Evolutionary conservation across 2,113 vertebrate genomes (phyloP), one percentile per base, ranked within the genome.

Genomic region (Spea multiplicata): DNA sequence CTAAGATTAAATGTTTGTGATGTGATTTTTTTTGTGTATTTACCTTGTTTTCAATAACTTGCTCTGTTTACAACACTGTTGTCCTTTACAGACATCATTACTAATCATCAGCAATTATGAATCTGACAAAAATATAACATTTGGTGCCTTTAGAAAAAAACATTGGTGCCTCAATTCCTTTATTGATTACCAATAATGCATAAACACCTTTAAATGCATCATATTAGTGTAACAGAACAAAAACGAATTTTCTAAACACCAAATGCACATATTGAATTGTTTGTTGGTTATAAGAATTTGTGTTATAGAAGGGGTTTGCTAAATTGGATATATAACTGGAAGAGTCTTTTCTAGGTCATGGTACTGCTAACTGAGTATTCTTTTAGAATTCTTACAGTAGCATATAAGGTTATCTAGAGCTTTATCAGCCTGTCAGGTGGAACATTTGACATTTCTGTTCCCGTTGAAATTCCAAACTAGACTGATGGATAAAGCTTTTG

Each of bases 391-490:
- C 4, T 2, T 45, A 70, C n/a, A 17, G 6, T 49, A 17, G 67
- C 48, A 71, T 16, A n/a, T 7, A 10, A 17, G 16, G 49, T 52
- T 55, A 53, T 16, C 16, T 50, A 17, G 44, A 16, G 6, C 14
- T 47, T 13, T 70, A 70, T 70, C 67, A 8, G 67, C 47, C 17
- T 70, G 13, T 70, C 48, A 71, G 50, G 48, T 66, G 73, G 53
- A 16, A 57, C 12, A 77, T 53, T 13, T 69, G 53, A 76, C 74
- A 46, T 59, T 61, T 76, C 52, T 61, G 75, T 76, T 76, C 53
- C 52, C 44, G 14, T 44, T 59, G 65, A 76, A 57, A 12, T 17
- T 8, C 47, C 68, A 17, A 7, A 10, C 69, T 16, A 3, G 16
- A 46, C 16, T 71, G 69, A 52, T 53, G 17, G 48, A 71, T 44